Evolutionary conservation across 2,797 vertebrate species (phyloP), one percentile per base, ranked within the genome.

Genomic region (Spea hammondii): DNA sequence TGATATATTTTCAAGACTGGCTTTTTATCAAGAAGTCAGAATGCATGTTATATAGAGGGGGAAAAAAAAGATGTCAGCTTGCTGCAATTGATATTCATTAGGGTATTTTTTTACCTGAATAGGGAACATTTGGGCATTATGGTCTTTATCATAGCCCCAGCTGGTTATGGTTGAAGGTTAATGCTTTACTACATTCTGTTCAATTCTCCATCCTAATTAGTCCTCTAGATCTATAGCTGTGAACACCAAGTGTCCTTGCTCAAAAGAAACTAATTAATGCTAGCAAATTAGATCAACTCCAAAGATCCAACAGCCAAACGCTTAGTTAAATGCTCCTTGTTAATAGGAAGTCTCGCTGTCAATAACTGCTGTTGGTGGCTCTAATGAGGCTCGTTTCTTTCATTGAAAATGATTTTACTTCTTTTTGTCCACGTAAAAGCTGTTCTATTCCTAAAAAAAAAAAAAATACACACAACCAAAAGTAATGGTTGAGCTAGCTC

Each of bases 251-350:
- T 92, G 92, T 94, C 92, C 92, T 86, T 87, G 91, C 90, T 93
- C 90, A 90, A 93, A 94, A 90, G 86, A 92, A 93, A 94, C 92
- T 96, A 95, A 97, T 97, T 96, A 96, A 94, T 95, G 93, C 95
- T 90, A 92, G 92, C 93, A 95, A 97, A 97, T 96, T 94, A 97
- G 95, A 96, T 96, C 94, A 95, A 95, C 92, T 88, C 92, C 90
- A 91, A 93, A 94, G 93, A 92, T 94, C 91, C 93, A 91, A 89
- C 93, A 93, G 91, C 89, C 91, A 92, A 92, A 92, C 91, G 93
- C 89, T 91, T 91, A 89, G 91, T 91, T 94, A 94, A 95, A 95
- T 89, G 92, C 91, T 93, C 91, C 88, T 91, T 92, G 91, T 92
- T 93, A 92, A 92, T 87, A 92, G 90, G 92, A 93, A 92, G 87